Conservation (phyloP, 1,140 invertebrate species). For the Diuraphis noxia region DNA sequence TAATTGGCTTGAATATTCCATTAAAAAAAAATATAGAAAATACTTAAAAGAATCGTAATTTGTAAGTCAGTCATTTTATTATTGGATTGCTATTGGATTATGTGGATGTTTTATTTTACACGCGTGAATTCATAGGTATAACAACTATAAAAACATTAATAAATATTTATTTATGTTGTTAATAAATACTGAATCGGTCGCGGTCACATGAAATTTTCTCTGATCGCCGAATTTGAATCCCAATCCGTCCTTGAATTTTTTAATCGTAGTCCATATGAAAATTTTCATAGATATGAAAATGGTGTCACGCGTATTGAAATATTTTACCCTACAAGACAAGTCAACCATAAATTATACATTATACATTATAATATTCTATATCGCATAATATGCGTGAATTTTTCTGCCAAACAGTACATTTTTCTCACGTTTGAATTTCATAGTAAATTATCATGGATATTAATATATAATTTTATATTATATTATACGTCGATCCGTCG, state of each 20-base stretch:
- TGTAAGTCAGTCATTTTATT: background rate
- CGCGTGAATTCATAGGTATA: too few relatives aligned
- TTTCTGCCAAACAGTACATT: background rate
- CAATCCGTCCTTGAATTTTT: background rate
- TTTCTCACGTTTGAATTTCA: background rate
- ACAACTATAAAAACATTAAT: too few relatives aligned
- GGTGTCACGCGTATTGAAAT: background rate
- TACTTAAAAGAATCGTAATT: background rate
- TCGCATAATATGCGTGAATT: background rate
- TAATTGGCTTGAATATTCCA: background rate
- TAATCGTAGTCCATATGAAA: background rate
- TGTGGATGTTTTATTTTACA: background rate
- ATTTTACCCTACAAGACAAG: background rate
- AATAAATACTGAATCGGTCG: background rate
- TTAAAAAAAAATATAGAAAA: background rate
- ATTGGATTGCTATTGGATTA: background rate
- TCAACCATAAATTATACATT: background rate
- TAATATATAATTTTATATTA: background rate
- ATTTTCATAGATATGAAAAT: background rate
- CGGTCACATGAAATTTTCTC: background rate
- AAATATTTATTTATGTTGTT: too few relatives aligned
- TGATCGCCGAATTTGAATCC: background rate
- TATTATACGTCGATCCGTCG: too few relatives aligned
- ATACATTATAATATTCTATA: background rate
- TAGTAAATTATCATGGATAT: background rate